A percentile compares a stretch with the other conserved stretches of the same genome.
Conservation (phyloP, 2,888 invertebrate species). For the Drymonia ruficornis region DNA sequence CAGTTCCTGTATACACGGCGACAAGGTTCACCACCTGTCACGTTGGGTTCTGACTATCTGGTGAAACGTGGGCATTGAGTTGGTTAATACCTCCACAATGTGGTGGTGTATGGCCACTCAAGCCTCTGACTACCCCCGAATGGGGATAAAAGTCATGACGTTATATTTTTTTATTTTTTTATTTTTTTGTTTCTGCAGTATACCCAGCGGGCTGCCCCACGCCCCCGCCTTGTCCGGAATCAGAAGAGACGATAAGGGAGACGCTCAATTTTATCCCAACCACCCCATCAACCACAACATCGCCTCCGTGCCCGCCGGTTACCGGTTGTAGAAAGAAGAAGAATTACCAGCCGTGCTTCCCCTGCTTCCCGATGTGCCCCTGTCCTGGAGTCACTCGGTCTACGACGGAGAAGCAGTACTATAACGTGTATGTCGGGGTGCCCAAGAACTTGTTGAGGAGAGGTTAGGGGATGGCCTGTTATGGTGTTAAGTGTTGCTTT, state of each 20-base stretch:
- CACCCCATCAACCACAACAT: constrained; percentile 23
- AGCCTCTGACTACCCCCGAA: too few relatives aligned
- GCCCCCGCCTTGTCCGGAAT: constrained; percentile 46
- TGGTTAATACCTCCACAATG: too few relatives aligned
- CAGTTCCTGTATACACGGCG: too few relatives aligned
- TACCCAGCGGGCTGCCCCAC: constrained; percentile 41
- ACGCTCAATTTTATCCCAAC: constrained; percentile 11
- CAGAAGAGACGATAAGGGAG: constrained; percentile 26
- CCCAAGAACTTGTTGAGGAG: constrained; percentile 45
- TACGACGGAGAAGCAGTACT: constrained; percentile 30
- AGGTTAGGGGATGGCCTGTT: neutral
- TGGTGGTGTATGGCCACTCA: too few relatives aligned
- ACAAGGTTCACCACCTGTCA: too few relatives aligned
- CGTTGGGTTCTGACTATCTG: too few relatives aligned
- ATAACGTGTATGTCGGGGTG: constrained; percentile 59
- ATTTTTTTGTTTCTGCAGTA: constrained; percentile 7
- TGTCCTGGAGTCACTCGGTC: neutral
- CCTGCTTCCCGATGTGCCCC: neutral
- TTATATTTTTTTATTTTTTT: too few relatives aligned
- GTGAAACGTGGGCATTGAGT: too few relatives aligned
- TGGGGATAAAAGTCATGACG: too few relatives aligned
- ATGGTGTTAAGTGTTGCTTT: neutral
- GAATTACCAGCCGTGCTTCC: constrained; percentile 2
- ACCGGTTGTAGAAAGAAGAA: constrained; percentile 19
- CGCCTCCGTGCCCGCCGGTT: constrained; percentile 28